phyloP scores from a whole-genome alignment of 2,888 invertebrate genomes.

The Drosophila fungiperda region DNA sequence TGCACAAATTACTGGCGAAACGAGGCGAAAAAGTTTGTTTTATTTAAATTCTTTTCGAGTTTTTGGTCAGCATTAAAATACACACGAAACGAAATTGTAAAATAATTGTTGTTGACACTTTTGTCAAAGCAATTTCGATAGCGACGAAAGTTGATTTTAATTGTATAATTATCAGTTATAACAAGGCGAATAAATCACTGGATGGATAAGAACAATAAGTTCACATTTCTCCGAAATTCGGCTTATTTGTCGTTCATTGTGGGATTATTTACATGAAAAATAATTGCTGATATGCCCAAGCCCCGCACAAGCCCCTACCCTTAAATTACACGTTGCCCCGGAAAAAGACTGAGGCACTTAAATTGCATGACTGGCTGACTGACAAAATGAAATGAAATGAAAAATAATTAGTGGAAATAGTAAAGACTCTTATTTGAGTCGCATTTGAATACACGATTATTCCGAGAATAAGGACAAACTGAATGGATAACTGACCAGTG shows the following conservation, averaged over 20 bases:
- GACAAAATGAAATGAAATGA: no score
- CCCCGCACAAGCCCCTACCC: background rate
- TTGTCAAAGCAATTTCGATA: no score
- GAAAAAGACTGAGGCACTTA: conserved; percentile 29
- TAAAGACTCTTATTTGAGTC: conserved; percentile 32
- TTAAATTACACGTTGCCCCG: background rate
- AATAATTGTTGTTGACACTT: no score
- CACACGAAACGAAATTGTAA: no score
- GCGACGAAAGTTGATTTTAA: no score
- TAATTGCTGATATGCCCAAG: conserved; percentile 15
- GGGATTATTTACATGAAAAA: background rate
- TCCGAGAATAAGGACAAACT: background rate
- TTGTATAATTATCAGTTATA: background rate
- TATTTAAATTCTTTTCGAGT: no score
- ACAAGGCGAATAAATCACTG: background rate
- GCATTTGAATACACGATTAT: conserved; percentile 35
- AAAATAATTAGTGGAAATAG: conserved; percentile 61
- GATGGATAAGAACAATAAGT: background rate
- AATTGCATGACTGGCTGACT: conserved; percentile 40
- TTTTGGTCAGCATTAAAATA: no score
- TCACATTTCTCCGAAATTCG: background rate
- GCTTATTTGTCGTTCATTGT: background rate
- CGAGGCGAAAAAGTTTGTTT: conserved; percentile 72
- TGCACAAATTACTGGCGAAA: conserved; percentile 47
- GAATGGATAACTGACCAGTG: conserved; percentile 20